Evolutionary conservation across 2,888 invertebrate species (phyloP), one percentile per base, ranked within the genome.

Genomic region (Drosophila fulvimacula): DNA sequence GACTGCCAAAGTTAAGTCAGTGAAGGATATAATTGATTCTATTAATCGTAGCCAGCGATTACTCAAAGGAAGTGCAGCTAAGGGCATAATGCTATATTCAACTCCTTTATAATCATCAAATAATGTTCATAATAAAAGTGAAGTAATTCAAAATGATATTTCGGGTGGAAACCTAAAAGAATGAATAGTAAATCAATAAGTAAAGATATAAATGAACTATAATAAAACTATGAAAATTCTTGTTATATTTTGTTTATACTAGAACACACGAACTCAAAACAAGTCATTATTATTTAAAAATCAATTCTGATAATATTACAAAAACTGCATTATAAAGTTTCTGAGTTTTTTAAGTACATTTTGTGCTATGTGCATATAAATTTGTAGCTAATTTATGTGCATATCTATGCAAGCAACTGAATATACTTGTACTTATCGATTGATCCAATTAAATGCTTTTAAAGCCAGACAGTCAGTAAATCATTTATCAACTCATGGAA

Each of bases 1-100:
- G 32, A 69, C 77, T 6, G 73, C 86, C 39, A 91, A 91, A 71
- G 76, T 81, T 27, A 90, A 90, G 60, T 92, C 92, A 0, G 91
- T 91, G 3, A 90, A 90, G 42, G 91, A 92, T 58, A 92, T 92
- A 24, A 93, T 93, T 57, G 93, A 92, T 60, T 92, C 93, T 10
- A 93, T 93, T 10, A 93, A 92, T 76, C 87, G 91, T 42, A 92
- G 90, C 72, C 92, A 93, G 75, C 81, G 87, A 55, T 67, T 92
- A 13, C 79, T 93, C 24, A 90, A 91, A 63, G 90, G 91, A 19
- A 90, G 91, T 52, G 90, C 91, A 24, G 88, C 89, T 6, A 91
- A 91, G 64, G 89, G 90, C 10, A 88, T 76, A 32, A 69, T 69
- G 17, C 59, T 67, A 6, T 86, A 74, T 52, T 70, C 78, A 48